These are phyloP conservation scores for Drosophila hydei DNA, from an alignment of 1,140 invertebrate genomes.

Conservation along the genomic window DNA sequence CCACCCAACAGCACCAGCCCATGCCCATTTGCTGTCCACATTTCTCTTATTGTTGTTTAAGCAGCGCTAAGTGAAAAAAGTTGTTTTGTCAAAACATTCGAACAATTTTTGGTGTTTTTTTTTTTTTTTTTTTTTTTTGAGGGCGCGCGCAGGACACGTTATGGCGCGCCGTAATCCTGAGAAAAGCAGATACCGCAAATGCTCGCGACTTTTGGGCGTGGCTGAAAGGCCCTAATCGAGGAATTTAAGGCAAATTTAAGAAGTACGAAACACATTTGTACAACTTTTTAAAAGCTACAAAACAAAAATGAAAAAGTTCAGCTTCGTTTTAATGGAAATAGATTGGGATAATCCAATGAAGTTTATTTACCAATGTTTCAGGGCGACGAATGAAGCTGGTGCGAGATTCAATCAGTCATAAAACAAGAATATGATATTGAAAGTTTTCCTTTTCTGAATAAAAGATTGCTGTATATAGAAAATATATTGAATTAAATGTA, in stretches of 20 bases:
- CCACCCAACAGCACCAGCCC: neutral
- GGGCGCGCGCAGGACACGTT: neutral
- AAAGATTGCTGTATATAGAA: too few species aligned
- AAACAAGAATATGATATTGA: too few species aligned
- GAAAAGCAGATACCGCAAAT: constrained; percentile 20
- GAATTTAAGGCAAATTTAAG: constrained; percentile 16
- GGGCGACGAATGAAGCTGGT: neutral
- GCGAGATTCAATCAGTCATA: neutral
- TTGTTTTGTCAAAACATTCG: constrained; percentile 37
- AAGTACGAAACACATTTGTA: constrained; percentile 5
- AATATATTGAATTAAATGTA: too few species aligned
- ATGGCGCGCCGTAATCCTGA: constrained; percentile 4
- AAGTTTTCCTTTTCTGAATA: too few species aligned
- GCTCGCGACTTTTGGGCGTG: neutral
- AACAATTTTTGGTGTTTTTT: constrained; percentile 18
- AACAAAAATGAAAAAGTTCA: neutral
- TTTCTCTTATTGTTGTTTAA: constrained; percentile 44
- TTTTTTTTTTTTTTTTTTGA: neutral
- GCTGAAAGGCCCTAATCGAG: neutral
- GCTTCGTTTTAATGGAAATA: neutral
- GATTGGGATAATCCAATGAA: constrained; percentile 1
- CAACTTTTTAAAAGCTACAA: neutral
- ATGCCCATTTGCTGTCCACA: neutral
- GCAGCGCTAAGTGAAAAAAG: constrained; percentile 59
- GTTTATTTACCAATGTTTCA: neutral